Evolutionary conservation across 2,113 vertebrate species (phyloP).

Genomic region (Seriola dumerili): DNA sequence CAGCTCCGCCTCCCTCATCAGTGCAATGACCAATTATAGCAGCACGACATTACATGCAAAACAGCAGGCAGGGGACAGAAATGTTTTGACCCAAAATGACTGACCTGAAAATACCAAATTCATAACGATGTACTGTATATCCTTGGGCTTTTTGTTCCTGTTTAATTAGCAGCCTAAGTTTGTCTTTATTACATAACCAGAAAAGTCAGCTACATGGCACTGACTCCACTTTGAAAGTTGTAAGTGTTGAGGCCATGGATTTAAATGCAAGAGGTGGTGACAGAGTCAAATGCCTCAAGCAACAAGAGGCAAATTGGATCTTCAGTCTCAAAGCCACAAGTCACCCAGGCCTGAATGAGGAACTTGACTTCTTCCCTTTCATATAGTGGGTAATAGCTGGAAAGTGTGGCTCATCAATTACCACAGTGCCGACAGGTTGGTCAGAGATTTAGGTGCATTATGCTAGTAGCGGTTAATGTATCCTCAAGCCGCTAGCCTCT

Average conservation of each 20-base stretch:
- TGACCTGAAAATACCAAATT: conserved; percentile 32
- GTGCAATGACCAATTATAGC: conserved; percentile 59
- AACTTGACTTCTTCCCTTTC: neutral
- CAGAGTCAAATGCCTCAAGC: neutral
- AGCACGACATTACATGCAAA: conserved; percentile 44
- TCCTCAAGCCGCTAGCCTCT: neutral
- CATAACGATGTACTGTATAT: neutral
- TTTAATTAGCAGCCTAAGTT: neutral
- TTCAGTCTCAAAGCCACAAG: neutral
- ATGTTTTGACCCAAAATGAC: conserved; percentile 46
- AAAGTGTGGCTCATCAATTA: neutral
- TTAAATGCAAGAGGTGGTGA: neutral
- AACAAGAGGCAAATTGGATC: neutral
- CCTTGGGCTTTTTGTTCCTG: conserved; percentile 18
- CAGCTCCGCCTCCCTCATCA: conserved; percentile 5
- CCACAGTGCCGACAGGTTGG: too few relatives aligned
- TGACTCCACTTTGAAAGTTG: neutral
- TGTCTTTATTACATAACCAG: neutral
- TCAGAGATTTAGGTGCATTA: neutral
- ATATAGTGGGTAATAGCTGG: neutral
- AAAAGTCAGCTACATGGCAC: neutral
- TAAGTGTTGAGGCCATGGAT: neutral
- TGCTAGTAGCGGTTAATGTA: neutral
- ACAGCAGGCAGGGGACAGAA: neutral
- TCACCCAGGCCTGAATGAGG: neutral